Base-by-base conservation (phyloP, 2,797 vertebrate species). In the Pipistrellus pygmaeus region DNA sequence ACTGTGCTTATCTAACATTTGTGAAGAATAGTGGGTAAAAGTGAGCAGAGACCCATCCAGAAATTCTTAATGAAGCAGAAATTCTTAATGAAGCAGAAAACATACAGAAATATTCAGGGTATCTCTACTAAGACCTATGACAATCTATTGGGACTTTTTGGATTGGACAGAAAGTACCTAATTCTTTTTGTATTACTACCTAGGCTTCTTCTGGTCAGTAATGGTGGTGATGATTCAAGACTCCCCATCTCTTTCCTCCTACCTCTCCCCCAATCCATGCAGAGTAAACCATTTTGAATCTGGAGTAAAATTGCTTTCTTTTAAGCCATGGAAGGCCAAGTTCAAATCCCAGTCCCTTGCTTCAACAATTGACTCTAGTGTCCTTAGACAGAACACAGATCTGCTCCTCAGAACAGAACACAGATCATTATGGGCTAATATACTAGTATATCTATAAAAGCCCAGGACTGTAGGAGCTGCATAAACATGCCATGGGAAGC, bases 21-120 rank as follows among this genome's bases (percentile, higher is more conserved):
- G 21, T 60, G 18, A 80, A 68, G 32, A 88, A 53, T 21, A 41
- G 8, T 87, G 30, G 46, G n/a, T 64, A 66, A 88, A 80, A 88
- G 5, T 80, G 32, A 93, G 53, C 32, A 69, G 11, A 35, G 1
- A 66, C 57, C 27, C 69, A n/a, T 78, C 15, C 76, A 71, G 69
- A 84, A 88, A 91, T 88, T 60, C 73, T 53, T 85, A 80, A 80
- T 95, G 35, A 75, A 80, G 41, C 51, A 83, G 14, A 76, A 92
- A 66, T 88, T 60, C 73, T 53, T 85, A 80, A 80, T 95, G 35
- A 75, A 80, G 41, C 51, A 83, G 14, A 76, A 92, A 66, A 48
- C 60, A 76, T 20, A 12, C 6, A 77, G 11, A 85, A 85, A 62
- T 68, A 72, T 10, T 90, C 51, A 91, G 14, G 81, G 6, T 11